Evolutionary conservation across 1,140 invertebrate species (phyloP).

Genomic region (Danaus plexippus): DNA sequence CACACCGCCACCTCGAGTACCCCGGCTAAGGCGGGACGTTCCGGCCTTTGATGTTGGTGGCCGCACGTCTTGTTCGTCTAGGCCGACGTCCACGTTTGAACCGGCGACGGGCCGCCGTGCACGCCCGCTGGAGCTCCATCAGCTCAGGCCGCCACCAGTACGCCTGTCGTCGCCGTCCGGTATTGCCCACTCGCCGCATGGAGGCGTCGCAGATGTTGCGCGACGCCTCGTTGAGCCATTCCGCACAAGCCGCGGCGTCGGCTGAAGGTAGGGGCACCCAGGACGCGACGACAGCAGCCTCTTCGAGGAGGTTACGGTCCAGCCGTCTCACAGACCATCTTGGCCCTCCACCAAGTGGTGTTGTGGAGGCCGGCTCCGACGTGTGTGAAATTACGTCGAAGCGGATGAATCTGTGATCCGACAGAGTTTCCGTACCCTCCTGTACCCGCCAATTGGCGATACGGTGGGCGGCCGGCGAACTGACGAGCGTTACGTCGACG

Average conservation of each 20-base stretch:
- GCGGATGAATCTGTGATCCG: slow-evolving; percentile 38
- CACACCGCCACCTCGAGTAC: no score
- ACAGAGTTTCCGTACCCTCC: slow-evolving; percentile 30
- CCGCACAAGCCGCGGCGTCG: background rate
- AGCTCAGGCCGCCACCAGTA: slow-evolving; percentile 14
- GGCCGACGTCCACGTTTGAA: background rate
- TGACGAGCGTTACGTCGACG: slow-evolving; percentile 33
- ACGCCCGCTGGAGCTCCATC: slow-evolving; percentile 1
- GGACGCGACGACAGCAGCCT: background rate
- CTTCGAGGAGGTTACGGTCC: background rate
- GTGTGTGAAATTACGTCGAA: background rate
- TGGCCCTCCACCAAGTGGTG: background rate
- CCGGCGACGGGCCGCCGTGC: background rate
- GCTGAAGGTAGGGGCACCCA: background rate
- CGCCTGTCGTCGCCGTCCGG: background rate
- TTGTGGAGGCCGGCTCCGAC: no score
- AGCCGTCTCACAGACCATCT: background rate
- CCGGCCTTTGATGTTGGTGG: no score
- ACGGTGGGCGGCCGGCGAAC: slow-evolving; percentile 9
- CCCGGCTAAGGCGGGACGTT: no score
- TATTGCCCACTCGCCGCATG: background rate
- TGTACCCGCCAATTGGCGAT: slow-evolving; percentile 28
- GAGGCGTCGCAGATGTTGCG: slow-evolving; percentile 3
- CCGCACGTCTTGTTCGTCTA: no score
- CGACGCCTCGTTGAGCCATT: background rate